phyloP scores from a whole-genome alignment of 2,797 vertebrate genomes.

The Odontamblyopus lacepedii region DNA sequence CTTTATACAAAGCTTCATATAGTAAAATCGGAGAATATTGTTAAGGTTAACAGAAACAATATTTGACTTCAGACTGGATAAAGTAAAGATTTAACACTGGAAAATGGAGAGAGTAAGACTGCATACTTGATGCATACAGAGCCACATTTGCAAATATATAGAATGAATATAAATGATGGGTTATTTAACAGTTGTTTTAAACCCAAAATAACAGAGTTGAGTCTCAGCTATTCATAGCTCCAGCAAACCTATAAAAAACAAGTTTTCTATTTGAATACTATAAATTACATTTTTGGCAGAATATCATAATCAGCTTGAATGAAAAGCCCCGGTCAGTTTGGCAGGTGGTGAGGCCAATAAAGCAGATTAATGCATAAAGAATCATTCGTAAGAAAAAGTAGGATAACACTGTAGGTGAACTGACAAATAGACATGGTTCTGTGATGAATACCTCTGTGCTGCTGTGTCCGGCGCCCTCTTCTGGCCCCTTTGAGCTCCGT shows the following conservation, averaged over 20 bases:
- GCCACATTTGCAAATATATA: background rate
- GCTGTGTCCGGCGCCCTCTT: conserved; percentile 37
- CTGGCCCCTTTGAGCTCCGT: conserved; percentile 51
- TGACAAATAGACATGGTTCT: background rate
- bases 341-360: background rate
- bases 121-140: background rate
- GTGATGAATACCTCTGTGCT: conserved; percentile 70
- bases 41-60: background rate
- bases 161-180: too few species aligned
- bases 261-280: too few species aligned
- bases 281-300: too few species aligned
- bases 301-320: too few species aligned
- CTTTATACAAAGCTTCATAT: too few species aligned
- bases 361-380: background rate
- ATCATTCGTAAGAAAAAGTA: background rate
- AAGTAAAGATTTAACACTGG: too few species aligned
- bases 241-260: too few species aligned
- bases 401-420: background rate
- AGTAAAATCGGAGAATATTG: too few species aligned
- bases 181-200: too few species aligned
- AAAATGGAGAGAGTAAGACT: too few species aligned
- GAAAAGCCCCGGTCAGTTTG: conserved; percentile 11
- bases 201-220: too few species aligned
- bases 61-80: background rate
- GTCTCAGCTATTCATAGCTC: too few species aligned